Evolutionary conservation across 2,888 invertebrate species (phyloP), one percentile per base, ranked within the genome.

Genomic region (Elaeidobius kamerunicus): DNA sequence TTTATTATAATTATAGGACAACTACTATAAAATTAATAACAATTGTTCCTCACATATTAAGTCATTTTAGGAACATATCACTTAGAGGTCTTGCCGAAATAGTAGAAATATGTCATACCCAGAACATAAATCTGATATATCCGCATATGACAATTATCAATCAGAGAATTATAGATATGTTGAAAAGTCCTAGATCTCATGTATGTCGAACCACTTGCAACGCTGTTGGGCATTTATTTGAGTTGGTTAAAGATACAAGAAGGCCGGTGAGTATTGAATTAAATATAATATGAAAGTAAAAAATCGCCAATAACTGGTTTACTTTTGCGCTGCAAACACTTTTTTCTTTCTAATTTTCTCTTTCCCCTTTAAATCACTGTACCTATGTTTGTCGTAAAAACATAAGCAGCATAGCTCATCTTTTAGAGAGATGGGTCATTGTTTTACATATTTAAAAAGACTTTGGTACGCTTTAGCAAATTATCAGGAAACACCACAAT

Each of bases 161-260:
- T 60, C 74, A 74, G 58, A 67, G 67, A 47, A 55, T 75, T 15
- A 66, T 74, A 18, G 71, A 73, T 49, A 60, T 75, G 39, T 61
- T 75, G 23, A 67, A 68, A 45, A 73, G 73, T 61, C 71, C 74
- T 2, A 60, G 74, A 34, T 73, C 73, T 7, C 70, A 73, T 46
- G 73, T 74, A 16, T 71, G 73, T 43, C 65, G 74, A 30, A 70
- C 70, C 1, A 68, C 74, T 7, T 74, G 74, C 57, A 73, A 74
- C 61, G 69, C 70, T 5, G 65, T 72, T 4, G 73, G 73, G 18
- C 71, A 72, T 56, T 60, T 74, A 12, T 73, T 75, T 56, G 71
- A 72, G 55, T 69, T 67, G 23, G 64, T 73, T 36, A 72, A 71
- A 56, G 73, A 73, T 56, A 73, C 73, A 3, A 65, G 72, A 54